phyloP scores from a whole-genome alignment of 1,140 invertebrate species.

The Bombus soroeensis region DNA sequence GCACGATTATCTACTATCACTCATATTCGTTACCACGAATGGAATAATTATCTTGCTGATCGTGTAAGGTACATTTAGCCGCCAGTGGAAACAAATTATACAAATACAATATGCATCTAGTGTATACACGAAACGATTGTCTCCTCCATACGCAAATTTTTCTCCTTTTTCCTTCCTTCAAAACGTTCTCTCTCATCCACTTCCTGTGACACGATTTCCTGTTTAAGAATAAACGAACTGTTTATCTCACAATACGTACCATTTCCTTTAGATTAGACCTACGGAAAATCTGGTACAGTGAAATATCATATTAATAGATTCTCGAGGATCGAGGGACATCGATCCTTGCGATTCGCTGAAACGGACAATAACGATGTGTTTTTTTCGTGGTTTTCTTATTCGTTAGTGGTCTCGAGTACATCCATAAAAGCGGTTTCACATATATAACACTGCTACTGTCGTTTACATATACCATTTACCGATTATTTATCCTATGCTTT shows the following conservation, averaged over 20 bases:
- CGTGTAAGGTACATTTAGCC: background rate
- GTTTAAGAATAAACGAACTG: background rate
- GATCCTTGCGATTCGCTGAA: constrained; percentile 2
- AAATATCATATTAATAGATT: constrained; percentile 21
- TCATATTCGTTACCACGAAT: background rate
- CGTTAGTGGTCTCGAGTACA: constrained; percentile 25
- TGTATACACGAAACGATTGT: constrained; percentile 5
- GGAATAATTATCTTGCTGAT: background rate
- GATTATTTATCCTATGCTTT: constrained; percentile 17
- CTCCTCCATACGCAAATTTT: background rate
- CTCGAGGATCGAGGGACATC: background rate
- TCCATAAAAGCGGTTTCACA: constrained; percentile 39
- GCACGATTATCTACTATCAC: background rate
- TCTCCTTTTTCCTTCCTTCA: background rate
- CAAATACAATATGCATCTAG: background rate
- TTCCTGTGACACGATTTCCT: background rate
- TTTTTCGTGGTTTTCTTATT: constrained; percentile 4
- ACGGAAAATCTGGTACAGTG: background rate
- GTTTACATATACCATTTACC: constrained; percentile 37
- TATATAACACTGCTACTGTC: constrained; percentile 30
- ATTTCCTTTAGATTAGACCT: background rate
- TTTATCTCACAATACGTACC: background rate
- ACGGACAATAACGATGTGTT: background rate
- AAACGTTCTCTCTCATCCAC: background rate
- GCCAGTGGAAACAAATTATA: constrained; percentile 7